These are phyloP conservation scores for Eulimnadia texana DNA, from an alignment of 1,140 invertebrate species.

Conservation along the genomic window DNA sequence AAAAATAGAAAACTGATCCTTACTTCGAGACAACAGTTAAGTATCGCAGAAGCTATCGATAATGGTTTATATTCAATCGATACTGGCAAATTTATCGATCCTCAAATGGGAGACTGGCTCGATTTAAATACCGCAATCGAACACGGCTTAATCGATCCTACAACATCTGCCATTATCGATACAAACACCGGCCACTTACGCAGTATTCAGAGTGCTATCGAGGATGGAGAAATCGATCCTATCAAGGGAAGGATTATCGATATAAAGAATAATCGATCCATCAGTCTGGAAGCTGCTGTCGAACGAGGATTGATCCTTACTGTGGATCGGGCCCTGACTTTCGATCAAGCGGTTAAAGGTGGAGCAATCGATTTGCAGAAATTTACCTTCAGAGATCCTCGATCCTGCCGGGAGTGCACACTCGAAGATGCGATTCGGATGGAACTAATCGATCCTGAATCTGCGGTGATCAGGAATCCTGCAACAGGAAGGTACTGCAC, in stretches of 20 bases:
- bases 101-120: conserved; percentile 47
- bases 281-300: conserved; percentile 51
- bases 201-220: conserved; percentile 53
- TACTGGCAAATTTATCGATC: conserved; percentile 63
- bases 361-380: conserved; percentile 31
- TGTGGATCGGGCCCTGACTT: conserved; percentile 49
- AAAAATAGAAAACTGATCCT: conserved; percentile 56
- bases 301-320: conserved; percentile 55
- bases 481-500: conserved; percentile 53
- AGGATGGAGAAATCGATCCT: conserved; percentile 62
- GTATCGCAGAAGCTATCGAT: conserved; percentile 59
- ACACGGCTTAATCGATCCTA: conserved; percentile 54
- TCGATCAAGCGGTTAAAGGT: conserved; percentile 38
- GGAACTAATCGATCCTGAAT: conserved; percentile 57
- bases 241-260: conserved; percentile 58
- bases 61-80: conserved; percentile 59
- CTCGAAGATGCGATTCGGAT: conserved; percentile 61
- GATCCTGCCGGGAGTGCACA: conserved; percentile 44
- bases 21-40: conserved; percentile 47
- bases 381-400: conserved; percentile 33
- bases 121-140: conserved; percentile 55
- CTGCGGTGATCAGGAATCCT: conserved; percentile 61
- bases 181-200: conserved; percentile 53
- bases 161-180: conserved; percentile 61
- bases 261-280: conserved; percentile 52